These are phyloP conservation scores for Formica exsecta DNA, from an alignment of 1,140 invertebrate species.

Conservation along the genomic window DNA sequence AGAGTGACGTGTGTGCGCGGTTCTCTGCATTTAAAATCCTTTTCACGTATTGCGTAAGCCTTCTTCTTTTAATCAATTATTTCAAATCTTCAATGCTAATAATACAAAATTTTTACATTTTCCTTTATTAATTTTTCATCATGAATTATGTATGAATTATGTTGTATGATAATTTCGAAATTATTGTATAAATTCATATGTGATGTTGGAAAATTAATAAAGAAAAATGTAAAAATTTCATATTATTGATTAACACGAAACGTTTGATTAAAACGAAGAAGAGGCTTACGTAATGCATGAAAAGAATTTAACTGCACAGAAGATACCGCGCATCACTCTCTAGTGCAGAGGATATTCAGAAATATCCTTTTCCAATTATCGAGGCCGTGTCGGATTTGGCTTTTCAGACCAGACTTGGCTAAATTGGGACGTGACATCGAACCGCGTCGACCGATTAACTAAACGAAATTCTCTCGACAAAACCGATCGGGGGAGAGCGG, in stretches of 20 bases:
- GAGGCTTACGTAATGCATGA: slow-evolving; percentile 46
- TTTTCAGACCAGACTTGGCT: slow-evolving; percentile 66
- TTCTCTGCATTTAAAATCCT: no score
- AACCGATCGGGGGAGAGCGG: slow-evolving; percentile 60
- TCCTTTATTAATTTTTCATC: slow-evolving; percentile 1
- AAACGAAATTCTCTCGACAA: slow-evolving; percentile 73
- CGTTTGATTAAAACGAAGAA: slow-evolving; percentile 36
- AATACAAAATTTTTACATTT: background rate
- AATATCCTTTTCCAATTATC: slow-evolving; percentile 67
- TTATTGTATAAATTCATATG: background rate
- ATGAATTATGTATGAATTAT: background rate
- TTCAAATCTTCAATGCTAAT: background rate
- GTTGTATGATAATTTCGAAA: background rate
- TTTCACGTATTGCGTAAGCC: no score
- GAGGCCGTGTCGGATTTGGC: slow-evolving; percentile 37
- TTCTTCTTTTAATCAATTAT: background rate
- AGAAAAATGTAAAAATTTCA: background rate
- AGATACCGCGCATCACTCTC: slow-evolving; percentile 11
- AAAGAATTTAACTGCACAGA: slow-evolving; percentile 43
- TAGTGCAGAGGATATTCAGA: slow-evolving; percentile 18
- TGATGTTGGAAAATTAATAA: background rate
- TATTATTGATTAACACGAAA: slow-evolving; percentile 15
- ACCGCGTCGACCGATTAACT: slow-evolving; percentile 75
- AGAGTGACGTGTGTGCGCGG: background rate
- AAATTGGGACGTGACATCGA: slow-evolving; percentile 75